Evolutionary conservation across 2,797 vertebrate genomes (phyloP), one percentile per base, ranked within the genome.

Genomic region (Betta splendens): DNA sequence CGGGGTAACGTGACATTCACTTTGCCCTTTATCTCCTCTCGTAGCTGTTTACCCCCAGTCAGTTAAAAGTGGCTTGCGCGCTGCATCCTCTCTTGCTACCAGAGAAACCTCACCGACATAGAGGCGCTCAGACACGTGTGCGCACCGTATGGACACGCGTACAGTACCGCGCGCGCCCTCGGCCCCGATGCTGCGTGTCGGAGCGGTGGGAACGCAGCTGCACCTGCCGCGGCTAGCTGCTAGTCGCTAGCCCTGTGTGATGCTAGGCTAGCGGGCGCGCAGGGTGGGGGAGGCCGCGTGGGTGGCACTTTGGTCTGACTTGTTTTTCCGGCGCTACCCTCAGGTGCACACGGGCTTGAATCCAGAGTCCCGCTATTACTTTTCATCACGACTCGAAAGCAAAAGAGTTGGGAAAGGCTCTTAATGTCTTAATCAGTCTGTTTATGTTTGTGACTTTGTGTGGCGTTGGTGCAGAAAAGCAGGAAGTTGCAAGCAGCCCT

Each of bases 1-100:
- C 92, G 89, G 87, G 91, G 89, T 93, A 89, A 93, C 85, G 86
- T 89, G 87, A 80, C 90, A 92, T 92, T 91, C 86, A 81, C 82
- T 93, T 89, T 91, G 87, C 84, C 88, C 85, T 72, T 93, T 94
- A 95, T 95, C 94, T 83, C 86, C 87, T 89, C 89, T 94, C 94
- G 93, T 93, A 88, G 89, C 89, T 93, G 92, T 92, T 93, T 92
- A 92, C 90, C 89, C n/a, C 89, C 88, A 92, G 90, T 94, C 92
- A 91, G 94, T 94, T 94, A 92, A 91, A 87, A 93, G 92, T 92
- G 87, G 85, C 87, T 92, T 89, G 65, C 89, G 89, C 87, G 87
- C 86, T 89, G 87, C 90, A 93, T 93, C 92, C 92, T 90, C 85
- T 89, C 77, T 38, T 77, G 80, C 89, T 90, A 84, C 89, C 89